Evolutionary conservation across 2,888 invertebrate genomes (phyloP).

Genomic region (Archips crataeganus): DNA sequence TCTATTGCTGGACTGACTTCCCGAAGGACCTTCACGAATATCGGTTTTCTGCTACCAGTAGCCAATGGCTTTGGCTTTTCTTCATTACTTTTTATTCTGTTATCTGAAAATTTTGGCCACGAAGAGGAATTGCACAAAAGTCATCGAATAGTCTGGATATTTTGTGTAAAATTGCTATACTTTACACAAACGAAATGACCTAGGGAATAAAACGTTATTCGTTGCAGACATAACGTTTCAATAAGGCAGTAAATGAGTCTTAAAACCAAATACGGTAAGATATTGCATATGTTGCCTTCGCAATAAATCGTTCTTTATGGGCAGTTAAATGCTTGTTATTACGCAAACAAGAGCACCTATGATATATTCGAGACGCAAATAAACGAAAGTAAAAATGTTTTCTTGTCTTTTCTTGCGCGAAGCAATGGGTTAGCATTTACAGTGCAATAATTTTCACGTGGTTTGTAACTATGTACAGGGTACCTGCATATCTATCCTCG

Average conservation of each 20-base stretch:
- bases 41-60: no score
- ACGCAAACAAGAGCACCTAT: conserved; percentile 64
- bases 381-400: conserved; percentile 47
- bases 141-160: not conserved
- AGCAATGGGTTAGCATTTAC: conserved; percentile 27
- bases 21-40: no score
- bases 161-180: not conserved
- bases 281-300: conserved; percentile 66
- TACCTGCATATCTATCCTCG: no score
- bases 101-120: no score
- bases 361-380: conserved; percentile 60
- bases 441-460: conserved; percentile 7
- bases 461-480: not conserved
- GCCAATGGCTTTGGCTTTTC: no score
- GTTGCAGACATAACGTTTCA: conserved; percentile 34
- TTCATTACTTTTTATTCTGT: no score
- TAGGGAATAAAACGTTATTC: conserved; percentile 6
- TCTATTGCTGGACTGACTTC: no score
- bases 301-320: conserved; percentile 76
- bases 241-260: conserved; percentile 47
- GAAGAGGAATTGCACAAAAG: no score
- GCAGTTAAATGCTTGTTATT: conserved; percentile 77
- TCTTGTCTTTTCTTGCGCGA: conserved; percentile 8
- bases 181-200: not conserved
- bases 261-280: conserved; percentile 59